These are phyloP conservation scores for Plebejus anna DNA, from an alignment of 2,888 invertebrate species.

Conservation along the genomic window DNA sequence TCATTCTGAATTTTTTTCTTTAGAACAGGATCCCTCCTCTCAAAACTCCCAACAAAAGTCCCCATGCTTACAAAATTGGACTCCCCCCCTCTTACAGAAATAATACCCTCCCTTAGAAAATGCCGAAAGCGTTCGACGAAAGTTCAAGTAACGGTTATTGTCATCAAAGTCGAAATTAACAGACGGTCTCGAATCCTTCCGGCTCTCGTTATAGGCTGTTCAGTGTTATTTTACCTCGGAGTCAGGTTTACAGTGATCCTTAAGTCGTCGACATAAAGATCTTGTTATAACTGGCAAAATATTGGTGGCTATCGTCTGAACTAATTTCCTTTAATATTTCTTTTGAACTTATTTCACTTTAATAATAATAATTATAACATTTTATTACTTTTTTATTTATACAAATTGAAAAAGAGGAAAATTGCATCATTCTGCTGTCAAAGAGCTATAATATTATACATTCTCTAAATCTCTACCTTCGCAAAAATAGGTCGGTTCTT, in stretches of 20 bases:
- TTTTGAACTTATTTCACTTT: too few species aligned
- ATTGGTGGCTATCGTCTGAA: too few species aligned
- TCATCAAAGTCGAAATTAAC: conserved; percentile 9
- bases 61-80: not conserved
- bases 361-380: too few species aligned
- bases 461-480: too few species aligned
- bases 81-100: not conserved
- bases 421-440: too few species aligned
- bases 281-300: too few species aligned
- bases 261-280: not conserved
- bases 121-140: not conserved
- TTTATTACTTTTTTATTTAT: too few species aligned
- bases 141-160: not conserved
- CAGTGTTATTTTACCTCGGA: too few species aligned
- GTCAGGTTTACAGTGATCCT: not conserved
- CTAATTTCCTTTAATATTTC: too few species aligned
- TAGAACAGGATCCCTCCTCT: not conserved
- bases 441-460: too few species aligned
- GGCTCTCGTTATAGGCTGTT: not conserved
- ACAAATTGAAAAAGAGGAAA: too few species aligned
- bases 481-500: too few species aligned
- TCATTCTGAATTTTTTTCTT: not conserved
- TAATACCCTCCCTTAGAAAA: not conserved
- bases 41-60: not conserved
- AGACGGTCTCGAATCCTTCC: not conserved